Percentiles rank a stretch among this genome's conserved stretches.
Evolutionary conservation across 2,888 invertebrate genomes (phyloP).

Genomic region (Trichopoda pennipes): DNA sequence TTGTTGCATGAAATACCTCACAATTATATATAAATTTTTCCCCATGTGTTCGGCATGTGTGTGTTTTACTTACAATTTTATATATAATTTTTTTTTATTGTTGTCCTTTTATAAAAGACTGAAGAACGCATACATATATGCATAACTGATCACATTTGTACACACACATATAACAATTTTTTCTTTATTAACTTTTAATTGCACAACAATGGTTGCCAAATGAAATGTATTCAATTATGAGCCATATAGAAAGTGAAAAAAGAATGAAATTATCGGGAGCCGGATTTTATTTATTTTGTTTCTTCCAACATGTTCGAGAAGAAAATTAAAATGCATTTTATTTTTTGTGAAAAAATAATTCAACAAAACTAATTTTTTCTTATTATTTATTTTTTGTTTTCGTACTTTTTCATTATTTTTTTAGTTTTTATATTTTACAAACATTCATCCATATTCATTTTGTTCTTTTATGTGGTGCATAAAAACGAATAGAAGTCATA

Average conservation of each 20-base stretch:
- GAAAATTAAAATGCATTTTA: slow-evolving; percentile 50
- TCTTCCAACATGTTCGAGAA: not conserved
- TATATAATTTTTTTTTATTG: not conserved
- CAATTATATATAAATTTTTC: not conserved
- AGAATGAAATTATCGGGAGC: slow-evolving; percentile 36
- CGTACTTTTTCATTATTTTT: not conserved
- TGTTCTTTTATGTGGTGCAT: slow-evolving; percentile 20
- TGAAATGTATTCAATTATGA: slow-evolving; percentile 65
- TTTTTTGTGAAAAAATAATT: not conserved
- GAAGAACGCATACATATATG: not conserved
- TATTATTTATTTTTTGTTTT: not conserved
- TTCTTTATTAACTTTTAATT: slow-evolving; percentile 60
- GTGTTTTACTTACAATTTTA: slow-evolving; percentile 15
- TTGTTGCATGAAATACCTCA: slow-evolving; percentile 2
- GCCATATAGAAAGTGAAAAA: slow-evolving; percentile 41
- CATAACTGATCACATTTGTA: not conserved
- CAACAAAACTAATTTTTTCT: too few relatives aligned
- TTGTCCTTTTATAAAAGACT: not conserved
- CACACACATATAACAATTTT: not conserved
- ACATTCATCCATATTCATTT: not conserved
- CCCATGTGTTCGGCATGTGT: not conserved
- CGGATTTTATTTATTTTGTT: slow-evolving; percentile 19
- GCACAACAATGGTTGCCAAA: slow-evolving; percentile 66
- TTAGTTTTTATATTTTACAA: slow-evolving; percentile 7
- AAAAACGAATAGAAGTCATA: slow-evolving; percentile 51